These are phyloP conservation scores for Zaprionus lineosus DNA, from an alignment of 2,888 invertebrate genomes.

Conservation along the genomic window DNA sequence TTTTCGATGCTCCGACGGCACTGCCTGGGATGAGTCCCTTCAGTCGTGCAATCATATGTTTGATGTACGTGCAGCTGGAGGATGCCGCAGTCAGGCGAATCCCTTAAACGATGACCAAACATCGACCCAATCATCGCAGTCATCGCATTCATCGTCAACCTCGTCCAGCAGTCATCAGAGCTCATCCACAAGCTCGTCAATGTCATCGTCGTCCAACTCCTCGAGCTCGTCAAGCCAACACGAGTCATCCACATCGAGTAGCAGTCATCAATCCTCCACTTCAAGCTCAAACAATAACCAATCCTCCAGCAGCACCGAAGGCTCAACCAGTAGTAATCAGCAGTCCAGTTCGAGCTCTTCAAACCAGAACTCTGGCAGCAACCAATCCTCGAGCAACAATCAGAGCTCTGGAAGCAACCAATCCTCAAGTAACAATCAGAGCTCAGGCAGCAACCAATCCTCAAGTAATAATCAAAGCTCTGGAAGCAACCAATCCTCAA, in stretches of 20 bases:
- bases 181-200: conserved; percentile 61
- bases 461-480: conserved; percentile 20
- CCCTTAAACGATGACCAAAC: conserved; percentile 62
- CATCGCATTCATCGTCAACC: conserved; percentile 56
- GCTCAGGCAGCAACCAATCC: conserved; percentile 38
- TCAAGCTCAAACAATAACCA: conserved; percentile 44
- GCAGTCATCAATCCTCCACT: conserved; percentile 43
- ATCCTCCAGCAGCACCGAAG: conserved; percentile 35
- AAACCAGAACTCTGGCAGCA: conserved; percentile 35
- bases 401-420: conserved; percentile 26
- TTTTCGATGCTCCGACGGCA: conserved; percentile 89
- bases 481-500: conserved; percentile 29
- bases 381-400: conserved; percentile 24
- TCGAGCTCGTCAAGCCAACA: conserved; percentile 49
- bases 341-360: conserved; percentile 46
- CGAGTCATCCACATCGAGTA: conserved; percentile 35
- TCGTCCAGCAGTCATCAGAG: conserved; percentile 69
- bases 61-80: conserved; percentile 85
- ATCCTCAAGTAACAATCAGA: conserved; percentile 24
- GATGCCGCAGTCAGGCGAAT: conserved; percentile 75
- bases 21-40: conserved; percentile 89
- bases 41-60: conserved; percentile 89
- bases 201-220: conserved; percentile 42
- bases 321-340: conserved; percentile 49
- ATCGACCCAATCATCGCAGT: conserved; percentile 70